Conservation (phyloP, 2,113 vertebrate genomes). For the Prolemur simus region DNA sequence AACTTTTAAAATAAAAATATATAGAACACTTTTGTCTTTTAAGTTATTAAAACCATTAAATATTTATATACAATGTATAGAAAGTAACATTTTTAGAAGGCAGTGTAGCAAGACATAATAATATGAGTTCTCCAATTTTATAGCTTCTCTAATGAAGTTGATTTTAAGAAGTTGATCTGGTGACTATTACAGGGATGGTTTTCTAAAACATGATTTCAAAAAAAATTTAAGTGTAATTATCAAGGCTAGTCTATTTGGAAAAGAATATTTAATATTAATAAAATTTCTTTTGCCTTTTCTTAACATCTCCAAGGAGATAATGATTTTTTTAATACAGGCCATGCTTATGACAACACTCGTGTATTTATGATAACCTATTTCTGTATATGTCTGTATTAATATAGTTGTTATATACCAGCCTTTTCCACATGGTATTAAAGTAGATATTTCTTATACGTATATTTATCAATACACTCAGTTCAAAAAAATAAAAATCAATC, state of each 20-base stretch:
- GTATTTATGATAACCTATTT: background rate
- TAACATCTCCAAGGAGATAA: background rate
- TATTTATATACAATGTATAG: background rate
- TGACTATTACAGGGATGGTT: background rate
- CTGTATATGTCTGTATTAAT: background rate
- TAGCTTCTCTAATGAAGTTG: background rate
- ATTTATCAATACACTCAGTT: background rate
- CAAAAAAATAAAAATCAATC: background rate
- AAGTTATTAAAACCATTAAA: background rate
- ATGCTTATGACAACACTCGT: background rate
- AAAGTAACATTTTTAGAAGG: background rate
- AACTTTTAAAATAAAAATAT: background rate
- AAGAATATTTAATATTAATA: background rate
- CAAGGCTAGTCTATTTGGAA: background rate
- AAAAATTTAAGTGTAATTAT: background rate
- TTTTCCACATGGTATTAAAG: background rate
- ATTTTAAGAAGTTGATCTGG: background rate
- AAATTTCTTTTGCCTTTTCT: background rate
- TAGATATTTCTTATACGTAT: background rate
- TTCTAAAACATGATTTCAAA: constrained; percentile 16
- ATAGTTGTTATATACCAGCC: background rate
- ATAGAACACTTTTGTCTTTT: background rate
- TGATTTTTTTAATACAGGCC: background rate
- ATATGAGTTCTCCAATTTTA: constrained; percentile 5
- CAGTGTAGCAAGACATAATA: background rate